phyloP scores from a whole-genome alignment of 2,797 vertebrate genomes.

The Acanthopagrus latus region DNA sequence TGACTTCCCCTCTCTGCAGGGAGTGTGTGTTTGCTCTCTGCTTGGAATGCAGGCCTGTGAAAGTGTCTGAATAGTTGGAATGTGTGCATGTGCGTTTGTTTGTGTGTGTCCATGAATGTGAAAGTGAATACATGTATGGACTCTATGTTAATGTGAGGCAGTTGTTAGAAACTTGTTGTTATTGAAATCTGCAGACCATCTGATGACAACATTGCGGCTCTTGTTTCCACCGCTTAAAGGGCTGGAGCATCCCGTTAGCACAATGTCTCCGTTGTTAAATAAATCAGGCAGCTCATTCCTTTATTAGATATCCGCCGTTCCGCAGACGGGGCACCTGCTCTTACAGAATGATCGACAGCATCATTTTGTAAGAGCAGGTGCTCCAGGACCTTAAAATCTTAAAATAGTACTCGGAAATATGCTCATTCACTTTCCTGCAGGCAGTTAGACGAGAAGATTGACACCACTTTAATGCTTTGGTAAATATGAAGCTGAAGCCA shows the following conservation, averaged over 20 bases:
- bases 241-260: slow-evolving; percentile 11
- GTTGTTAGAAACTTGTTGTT: slow-evolving; percentile 50
- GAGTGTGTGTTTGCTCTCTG: slow-evolving; percentile 75
- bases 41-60: slow-evolving; percentile 77
- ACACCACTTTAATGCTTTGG: background rate
- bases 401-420: background rate
- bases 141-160: slow-evolving; percentile 64
- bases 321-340: slow-evolving; percentile 9
- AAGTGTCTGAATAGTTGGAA: slow-evolving; percentile 77
- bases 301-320: slow-evolving; percentile 19
- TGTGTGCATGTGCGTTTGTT: slow-evolving; percentile 54
- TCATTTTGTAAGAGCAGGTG: slow-evolving; percentile 17
- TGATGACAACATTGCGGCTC: slow-evolving; percentile 41
- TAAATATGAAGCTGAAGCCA: background rate
- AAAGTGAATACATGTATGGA: slow-evolving; percentile 61
- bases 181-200: slow-evolving; percentile 45
- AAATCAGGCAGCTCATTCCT: slow-evolving; percentile 14
- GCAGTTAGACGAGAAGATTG: background rate
- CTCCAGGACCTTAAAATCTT: background rate
- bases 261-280: slow-evolving; percentile 18
- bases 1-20: slow-evolving; percentile 77
- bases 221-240: slow-evolving; percentile 39
- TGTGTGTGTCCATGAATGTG: slow-evolving; percentile 50
- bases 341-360: slow-evolving; percentile 6
- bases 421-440: background rate